Percentiles rank a stretch among this genome's conserved stretches.
Evolutionary conservation across 2,113 vertebrate genomes (phyloP).

Genomic region (Myotis lucifugus): DNA sequence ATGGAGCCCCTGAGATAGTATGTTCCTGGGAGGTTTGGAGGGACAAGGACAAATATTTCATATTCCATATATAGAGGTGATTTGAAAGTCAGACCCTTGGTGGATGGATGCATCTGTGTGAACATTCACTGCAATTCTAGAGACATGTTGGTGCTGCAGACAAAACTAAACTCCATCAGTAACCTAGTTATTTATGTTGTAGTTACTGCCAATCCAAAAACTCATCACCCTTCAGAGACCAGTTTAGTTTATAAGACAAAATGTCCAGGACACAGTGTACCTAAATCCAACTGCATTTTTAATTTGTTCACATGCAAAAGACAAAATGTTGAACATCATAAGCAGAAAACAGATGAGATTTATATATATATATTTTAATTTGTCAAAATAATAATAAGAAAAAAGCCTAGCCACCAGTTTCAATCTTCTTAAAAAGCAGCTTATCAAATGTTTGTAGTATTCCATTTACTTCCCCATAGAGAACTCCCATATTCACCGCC

Average conservation of each 20-base stretch:
- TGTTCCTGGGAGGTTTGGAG: neutral
- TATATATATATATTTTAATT: neutral
- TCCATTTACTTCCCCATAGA: neutral
- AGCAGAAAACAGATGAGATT: neutral
- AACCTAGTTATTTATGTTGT: neutral
- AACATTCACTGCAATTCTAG: neutral
- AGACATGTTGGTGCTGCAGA: neutral
- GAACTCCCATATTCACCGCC: neutral
- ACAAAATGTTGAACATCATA: neutral
- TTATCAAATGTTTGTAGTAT: neutral
- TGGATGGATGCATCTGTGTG: neutral
- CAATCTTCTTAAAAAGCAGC: neutral
- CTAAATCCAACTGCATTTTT: neutral
- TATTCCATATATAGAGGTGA: neutral
- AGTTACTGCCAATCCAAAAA: neutral
- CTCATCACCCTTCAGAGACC: neutral
- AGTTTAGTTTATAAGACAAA: neutral
- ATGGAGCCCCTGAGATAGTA: neutral
- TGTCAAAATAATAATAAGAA: neutral
- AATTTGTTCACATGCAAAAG: neutral
- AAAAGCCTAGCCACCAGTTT: neutral
- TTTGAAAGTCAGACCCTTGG: neutral
- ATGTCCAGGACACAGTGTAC: neutral
- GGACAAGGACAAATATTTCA: neutral
- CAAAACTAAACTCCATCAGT: neutral